Percentiles rank a stretch among this genome's conserved stretches.
phyloP scores from a whole-genome alignment of 2,797 vertebrate genomes.

The Danio aesculapii region DNA sequence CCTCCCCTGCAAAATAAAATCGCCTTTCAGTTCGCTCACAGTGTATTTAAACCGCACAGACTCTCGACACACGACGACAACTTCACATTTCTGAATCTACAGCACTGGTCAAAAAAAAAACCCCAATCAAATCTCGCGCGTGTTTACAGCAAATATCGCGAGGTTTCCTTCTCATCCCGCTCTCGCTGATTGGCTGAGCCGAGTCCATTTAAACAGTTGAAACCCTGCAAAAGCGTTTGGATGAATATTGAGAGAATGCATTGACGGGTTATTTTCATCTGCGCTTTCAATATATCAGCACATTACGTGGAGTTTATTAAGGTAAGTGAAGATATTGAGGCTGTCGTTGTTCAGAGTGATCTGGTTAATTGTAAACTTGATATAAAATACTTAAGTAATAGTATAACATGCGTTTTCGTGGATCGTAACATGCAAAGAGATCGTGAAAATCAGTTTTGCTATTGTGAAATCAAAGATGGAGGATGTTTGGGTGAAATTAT shows the following conservation, averaged over 20 bases:
- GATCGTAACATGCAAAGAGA: not conserved
- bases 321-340: not conserved
- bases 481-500: not conserved
- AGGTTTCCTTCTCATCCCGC: not conserved
- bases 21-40: not conserved
- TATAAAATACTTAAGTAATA: not conserved
- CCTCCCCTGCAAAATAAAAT: too few species aligned
- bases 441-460: too few species aligned
- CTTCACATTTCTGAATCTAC: not conserved
- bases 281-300: accelerated
- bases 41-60: too few species aligned
- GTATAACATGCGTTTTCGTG: not conserved
- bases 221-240: not conserved
- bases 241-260: not conserved
- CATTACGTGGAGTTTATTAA: not conserved
- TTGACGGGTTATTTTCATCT: not conserved
- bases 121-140: conserved; percentile 44
- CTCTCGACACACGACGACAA: too few species aligned
- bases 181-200: conserved; percentile 48
- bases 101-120: not conserved
- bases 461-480: not conserved
- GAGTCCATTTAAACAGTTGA: conserved; percentile 55
- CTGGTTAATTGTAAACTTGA: not conserved
- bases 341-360: not conserved
- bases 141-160: conserved; percentile 31